Evolutionary conservation across 2,113 vertebrate genomes (phyloP).

Genomic region (Cynopterus brachyotis): DNA sequence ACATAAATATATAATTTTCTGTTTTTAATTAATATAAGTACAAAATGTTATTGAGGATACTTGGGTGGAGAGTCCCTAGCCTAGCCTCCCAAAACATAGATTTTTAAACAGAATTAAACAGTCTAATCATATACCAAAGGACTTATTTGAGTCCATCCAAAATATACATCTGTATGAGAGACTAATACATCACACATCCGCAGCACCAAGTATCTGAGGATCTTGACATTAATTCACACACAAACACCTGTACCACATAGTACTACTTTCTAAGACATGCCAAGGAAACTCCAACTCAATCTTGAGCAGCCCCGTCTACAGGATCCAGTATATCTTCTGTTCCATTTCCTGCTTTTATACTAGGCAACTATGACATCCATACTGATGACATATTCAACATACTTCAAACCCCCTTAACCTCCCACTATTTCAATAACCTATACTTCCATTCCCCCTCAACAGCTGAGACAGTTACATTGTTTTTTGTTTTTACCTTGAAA

Average conservation of each 20-base stretch:
- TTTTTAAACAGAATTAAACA: conserved; percentile 49
- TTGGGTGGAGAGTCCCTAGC: neutral
- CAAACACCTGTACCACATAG: neutral
- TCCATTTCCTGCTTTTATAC: neutral
- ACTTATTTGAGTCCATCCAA: conserved; percentile 8
- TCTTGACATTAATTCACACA: conserved; percentile 17
- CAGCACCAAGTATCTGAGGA: neutral
- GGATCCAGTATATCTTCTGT: neutral
- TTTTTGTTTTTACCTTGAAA: conserved; percentile 40
- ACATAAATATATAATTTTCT: neutral
- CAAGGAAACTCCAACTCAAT: neutral
- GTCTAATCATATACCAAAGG: neutral
- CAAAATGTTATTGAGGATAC: neutral
- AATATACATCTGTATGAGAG: neutral
- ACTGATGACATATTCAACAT: neutral
- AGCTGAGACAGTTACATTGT: neutral
- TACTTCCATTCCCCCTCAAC: neutral
- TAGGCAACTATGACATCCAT: neutral
- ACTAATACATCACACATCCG: neutral
- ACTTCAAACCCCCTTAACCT: neutral
- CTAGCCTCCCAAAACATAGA: neutral
- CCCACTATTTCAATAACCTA: conserved; percentile 11
- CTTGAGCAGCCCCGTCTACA: neutral
- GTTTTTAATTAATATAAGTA: conserved; percentile 27
- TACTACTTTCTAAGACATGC: neutral